Evolutionary conservation across 1,140 invertebrate species (phyloP).

Genomic region (Sarcophaga bullata): DNA sequence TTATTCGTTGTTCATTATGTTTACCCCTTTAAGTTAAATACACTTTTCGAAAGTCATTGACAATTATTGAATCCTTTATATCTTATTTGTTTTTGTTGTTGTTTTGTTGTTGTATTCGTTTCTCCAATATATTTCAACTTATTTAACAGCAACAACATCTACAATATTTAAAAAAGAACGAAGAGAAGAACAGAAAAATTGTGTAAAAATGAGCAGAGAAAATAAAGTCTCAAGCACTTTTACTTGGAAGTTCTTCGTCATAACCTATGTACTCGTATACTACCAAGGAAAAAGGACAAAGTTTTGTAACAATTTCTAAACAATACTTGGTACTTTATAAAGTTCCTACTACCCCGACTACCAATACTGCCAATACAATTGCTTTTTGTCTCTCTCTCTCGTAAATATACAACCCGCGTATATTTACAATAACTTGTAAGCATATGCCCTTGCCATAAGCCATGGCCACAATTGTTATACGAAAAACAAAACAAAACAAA

Average conservation of each 20-base stretch:
- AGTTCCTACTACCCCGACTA: background rate
- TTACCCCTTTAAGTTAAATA: constrained; percentile 18
- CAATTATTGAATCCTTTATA: constrained; percentile 22
- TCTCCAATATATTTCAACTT: constrained; percentile 11
- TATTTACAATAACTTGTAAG: too few relatives aligned
- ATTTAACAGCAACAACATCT: background rate
- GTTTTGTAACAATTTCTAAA: background rate
- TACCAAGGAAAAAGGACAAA: constrained; percentile 17
- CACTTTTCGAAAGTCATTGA: constrained; percentile 11
- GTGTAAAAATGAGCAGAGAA: background rate
- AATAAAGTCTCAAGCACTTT: constrained; percentile 7
- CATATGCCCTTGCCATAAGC: too few relatives aligned
- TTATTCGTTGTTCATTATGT: background rate
- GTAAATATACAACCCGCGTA: too few relatives aligned
- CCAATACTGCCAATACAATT: background rate
- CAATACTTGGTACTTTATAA: background rate
- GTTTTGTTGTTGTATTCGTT: background rate
- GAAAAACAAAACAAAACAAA: too few relatives aligned
- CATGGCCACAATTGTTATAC: too few relatives aligned
- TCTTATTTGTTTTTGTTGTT: background rate
- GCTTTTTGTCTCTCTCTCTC: too few relatives aligned
- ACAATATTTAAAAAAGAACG: background rate
- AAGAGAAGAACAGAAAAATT: background rate
- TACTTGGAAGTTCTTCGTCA: background rate
- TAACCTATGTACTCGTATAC: background rate